These are phyloP conservation scores for Julus scanicus DNA, from an alignment of 2,888 invertebrate species.

Conservation along the genomic window DNA sequence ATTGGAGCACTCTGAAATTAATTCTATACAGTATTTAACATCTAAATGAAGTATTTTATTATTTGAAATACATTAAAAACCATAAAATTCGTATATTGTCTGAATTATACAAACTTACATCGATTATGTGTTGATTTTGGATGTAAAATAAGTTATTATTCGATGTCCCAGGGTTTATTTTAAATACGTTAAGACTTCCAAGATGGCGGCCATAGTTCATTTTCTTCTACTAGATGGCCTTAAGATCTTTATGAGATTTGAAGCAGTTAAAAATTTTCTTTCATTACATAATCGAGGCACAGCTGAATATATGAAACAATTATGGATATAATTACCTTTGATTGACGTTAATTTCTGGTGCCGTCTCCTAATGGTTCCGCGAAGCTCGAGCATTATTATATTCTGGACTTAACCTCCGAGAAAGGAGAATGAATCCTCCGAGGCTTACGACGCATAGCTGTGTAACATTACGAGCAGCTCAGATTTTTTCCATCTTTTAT, in stretches of 20 bases:
- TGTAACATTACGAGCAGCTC: background rate
- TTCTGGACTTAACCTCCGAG: conserved; percentile 10
- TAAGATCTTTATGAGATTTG: background rate
- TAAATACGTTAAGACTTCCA: background rate
- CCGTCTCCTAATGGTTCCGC: conserved; percentile 3
- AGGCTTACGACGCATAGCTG: conserved; percentile 15
- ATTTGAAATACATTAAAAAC: too few species aligned
- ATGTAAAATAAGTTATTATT: too few species aligned
- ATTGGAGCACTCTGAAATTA: background rate
- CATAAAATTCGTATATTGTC: too few species aligned
- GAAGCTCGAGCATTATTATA: background rate
- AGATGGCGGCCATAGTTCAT: background rate
- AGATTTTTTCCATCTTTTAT: background rate
- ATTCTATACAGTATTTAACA: too few species aligned
- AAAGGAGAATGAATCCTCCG: conserved; percentile 35
- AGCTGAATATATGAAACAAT: background rate
- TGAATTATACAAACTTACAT: too few species aligned
- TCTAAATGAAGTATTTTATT: too few species aligned
- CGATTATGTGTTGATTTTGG: too few species aligned
- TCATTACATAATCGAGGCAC: background rate
- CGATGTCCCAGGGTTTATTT: too few species aligned
- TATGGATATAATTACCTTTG: conserved; percentile 1
- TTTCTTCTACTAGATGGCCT: background rate
- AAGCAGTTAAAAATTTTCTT: conserved; percentile 1
- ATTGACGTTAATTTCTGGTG: background rate